Evolutionary conservation across 2,113 vertebrate genomes (phyloP).

Genomic region (Atractosteus spatula): DNA sequence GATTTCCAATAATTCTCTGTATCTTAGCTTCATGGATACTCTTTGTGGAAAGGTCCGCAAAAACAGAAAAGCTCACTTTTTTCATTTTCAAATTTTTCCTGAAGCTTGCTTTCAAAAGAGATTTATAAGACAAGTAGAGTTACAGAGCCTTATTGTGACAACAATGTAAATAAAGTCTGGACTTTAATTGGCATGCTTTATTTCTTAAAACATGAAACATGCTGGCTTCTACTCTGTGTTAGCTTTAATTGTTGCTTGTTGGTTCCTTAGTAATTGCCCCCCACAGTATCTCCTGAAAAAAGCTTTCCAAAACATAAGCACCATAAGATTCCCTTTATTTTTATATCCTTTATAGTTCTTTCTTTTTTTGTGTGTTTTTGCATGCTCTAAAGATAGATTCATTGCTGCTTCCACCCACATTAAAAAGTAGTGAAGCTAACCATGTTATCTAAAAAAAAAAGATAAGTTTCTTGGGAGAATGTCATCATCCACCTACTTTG

Average conservation of each 20-base stretch:
- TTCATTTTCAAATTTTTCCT: too few species aligned
- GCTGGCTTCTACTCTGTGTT: not conserved
- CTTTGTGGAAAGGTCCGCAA: too few species aligned
- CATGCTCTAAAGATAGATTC: not conserved
- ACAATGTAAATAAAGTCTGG: too few species aligned
- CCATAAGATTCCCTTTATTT: not conserved
- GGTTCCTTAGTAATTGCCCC: slow-evolving; percentile 11
- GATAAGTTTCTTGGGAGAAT: not conserved
- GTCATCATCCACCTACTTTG: not conserved
- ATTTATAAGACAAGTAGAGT: too few species aligned
- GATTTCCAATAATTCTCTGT: too few species aligned
- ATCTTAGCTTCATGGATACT: too few species aligned
- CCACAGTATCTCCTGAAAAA: slow-evolving; percentile 6
- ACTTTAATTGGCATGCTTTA: too few species aligned
- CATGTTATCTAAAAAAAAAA: not conserved
- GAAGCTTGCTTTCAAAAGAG: too few species aligned
- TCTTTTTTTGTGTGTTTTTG: not conserved
- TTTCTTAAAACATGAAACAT: not conserved
- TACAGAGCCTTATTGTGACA: too few species aligned
- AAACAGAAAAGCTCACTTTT: too few species aligned
- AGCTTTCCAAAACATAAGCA: not conserved
- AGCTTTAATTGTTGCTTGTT: slow-evolving; percentile 5
- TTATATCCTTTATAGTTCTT: not conserved
- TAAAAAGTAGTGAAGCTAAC: slow-evolving; percentile 6
- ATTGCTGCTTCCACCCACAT: not conserved